A percentile compares a stretch with the other conserved stretches of the same genome.
Conservation (phyloP, 2,113 vertebrate species). For the Ranitomeya variabilis region DNA sequence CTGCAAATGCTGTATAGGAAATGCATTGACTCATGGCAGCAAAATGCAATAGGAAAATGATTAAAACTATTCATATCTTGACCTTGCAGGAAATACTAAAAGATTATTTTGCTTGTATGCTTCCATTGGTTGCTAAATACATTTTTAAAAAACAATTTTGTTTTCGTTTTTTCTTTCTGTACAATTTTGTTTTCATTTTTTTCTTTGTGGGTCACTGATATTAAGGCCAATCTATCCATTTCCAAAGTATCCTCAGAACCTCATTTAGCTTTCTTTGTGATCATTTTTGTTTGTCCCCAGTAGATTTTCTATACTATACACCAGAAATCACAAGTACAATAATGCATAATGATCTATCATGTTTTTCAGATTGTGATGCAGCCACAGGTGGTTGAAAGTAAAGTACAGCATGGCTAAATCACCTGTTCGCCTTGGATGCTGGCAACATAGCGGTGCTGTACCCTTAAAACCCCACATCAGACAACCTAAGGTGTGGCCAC, state of each 20-base stretch:
- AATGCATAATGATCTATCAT: neutral
- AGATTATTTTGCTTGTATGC: conserved; percentile 21
- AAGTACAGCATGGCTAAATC: too few species aligned
- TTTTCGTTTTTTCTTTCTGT: neutral
- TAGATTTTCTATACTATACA: conserved; percentile 27
- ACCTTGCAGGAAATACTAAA: conserved; percentile 8
- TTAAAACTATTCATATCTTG: conserved; percentile 41
- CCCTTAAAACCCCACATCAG: too few species aligned
- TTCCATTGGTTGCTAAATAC: neutral
- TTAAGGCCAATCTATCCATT: neutral
- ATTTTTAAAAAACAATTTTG: conserved; percentile 20
- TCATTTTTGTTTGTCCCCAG: neutral
- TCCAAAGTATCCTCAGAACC: neutral
- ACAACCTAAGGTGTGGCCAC: too few species aligned
- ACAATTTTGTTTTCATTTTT: conserved; percentile 15
- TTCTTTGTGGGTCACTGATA: neutral
- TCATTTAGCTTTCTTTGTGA: conserved; percentile 23
- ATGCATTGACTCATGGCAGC: conserved; percentile 36
- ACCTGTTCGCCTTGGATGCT: too few species aligned
- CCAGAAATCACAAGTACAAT: neutral
- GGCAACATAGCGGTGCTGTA: too few species aligned
- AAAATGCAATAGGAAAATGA: conserved; percentile 37
- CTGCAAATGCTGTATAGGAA: conserved; percentile 42
- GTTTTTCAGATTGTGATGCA: too few species aligned
- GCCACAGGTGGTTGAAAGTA: too few species aligned